These are phyloP conservation scores for Fulica atra DNA, from an alignment of 2,113 vertebrate genomes.

Conservation along the genomic window DNA sequence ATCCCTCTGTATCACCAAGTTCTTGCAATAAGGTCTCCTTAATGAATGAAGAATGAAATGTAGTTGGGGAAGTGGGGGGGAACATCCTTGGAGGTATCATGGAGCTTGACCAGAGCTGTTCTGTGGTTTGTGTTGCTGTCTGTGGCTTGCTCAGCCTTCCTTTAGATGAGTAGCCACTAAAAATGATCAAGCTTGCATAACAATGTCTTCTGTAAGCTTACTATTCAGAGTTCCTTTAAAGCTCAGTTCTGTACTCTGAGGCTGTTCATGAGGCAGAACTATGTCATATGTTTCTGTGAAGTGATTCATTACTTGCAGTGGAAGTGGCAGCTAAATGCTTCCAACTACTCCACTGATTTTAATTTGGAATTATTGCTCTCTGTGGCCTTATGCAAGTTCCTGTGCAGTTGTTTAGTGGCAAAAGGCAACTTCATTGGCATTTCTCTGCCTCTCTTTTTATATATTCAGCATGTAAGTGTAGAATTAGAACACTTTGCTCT, in stretches of 20 bases:
- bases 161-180: constrained; percentile 33
- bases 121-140: constrained; percentile 14
- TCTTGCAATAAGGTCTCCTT: background rate
- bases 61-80: background rate
- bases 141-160: constrained; percentile 23
- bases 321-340: constrained; percentile 37
- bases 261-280: constrained; percentile 2
- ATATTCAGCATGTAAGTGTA: background rate
- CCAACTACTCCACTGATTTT: background rate
- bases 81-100: background rate
- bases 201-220: background rate
- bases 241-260: background rate
- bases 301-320: constrained; percentile 36
- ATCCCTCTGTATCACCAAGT: background rate
- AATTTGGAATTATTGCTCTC: constrained; percentile 14
- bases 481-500: background rate
- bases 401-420: constrained; percentile 24
- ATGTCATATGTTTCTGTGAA: constrained; percentile 43
- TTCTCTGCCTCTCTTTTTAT: background rate
- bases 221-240: background rate
- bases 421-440: constrained; percentile 21
- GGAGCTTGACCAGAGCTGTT: background rate
- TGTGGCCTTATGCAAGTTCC: constrained; percentile 45
- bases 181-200: background rate
- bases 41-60: background rate